Base-by-base conservation (phyloP, 2,113 vertebrate species). In the Dasyurus viverrinus region DNA sequence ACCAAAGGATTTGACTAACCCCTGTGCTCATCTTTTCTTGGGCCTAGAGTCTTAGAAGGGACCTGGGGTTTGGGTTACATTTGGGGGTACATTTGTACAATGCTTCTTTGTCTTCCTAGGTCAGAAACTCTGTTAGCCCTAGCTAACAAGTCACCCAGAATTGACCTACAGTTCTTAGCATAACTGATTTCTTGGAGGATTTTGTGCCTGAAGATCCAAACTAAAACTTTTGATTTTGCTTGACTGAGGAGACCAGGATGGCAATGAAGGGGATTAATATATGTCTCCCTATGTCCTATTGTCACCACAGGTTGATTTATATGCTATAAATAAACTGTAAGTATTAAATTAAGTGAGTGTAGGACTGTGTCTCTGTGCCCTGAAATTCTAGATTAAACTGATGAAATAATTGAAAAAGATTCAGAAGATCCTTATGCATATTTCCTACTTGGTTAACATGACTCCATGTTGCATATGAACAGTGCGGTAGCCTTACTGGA, bases 401-500 rank as follows among this genome's bases (percentile, higher is more conserved):
- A 84, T 23, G n/a, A n/a, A 84, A 84, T n/a, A 84, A 42, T 23
- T 84, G 68, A 84, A 42, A 23, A 42, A 42, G 42, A 84, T 84
- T 84, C 68, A 84, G 68, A 84, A 84, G 36, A 76, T 19, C 8
- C 68, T 42, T 84, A 22, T 84, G n/a, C n/a, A 8, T 0, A 0
- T 91, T 53, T 92, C 8, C 89, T 30, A 19, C 96, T 91, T 60
- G 16, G 25, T 30, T 42, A 76, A n/a, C 92, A 93, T 93, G 94
- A 47, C 42, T 95, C 93, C 92, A 60, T 92, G 9, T 60, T 90
- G 46, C 92, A 60, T 96, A 89, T 94, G n/a, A 54, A 89, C 96
- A 94, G 96, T 2, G n/a, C 93, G 48, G 48, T 94, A 42, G 68
- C 94, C 92, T 96, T 94, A 97, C 95, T 0, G 22, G 42, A 94